Evolutionary conservation across 2,888 invertebrate genomes (phyloP), one percentile per base, ranked within the genome.

Genomic region (Julus scanicus): DNA sequence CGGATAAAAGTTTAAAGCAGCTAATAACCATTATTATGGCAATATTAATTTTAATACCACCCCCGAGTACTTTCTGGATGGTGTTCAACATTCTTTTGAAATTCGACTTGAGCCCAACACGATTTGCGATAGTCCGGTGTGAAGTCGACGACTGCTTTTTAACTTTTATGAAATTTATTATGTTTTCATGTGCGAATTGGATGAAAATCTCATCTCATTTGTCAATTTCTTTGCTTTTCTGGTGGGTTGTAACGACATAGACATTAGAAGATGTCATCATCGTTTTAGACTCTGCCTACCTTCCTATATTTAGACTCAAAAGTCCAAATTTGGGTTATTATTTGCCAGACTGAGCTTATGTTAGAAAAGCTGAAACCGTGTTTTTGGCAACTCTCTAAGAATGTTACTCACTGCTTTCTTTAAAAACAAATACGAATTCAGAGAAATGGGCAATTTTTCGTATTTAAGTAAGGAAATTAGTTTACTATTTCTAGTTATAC

Each of bases 321-420:
- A 80, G 80, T 80, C 80, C 80, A 80, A 80, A 80, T 80, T 80
- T 80, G 80, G 80, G 80, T 80, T 80, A 80, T 80, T 80, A 80
- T 80, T 80, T 80, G 80, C 80, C 80, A 80, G 80, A 80, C 80
- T 80, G 80, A 80, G 80, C 80, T 80, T 80, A 80, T 80, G 80
- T 39, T 80, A 80, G 80, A 80, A 80, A 80, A 80, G 80, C 80
- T 80, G 80, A 80, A 80, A 80, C 80, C 15, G 80, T 80, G 80
- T 29, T 80, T 71, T 80, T 80, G 80, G 80, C 80, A 80, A 37
- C 80, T 37, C 80, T 80, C 37, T 0, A 80, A 80, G 80, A 80
- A 80, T 80, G 80, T 80, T 39, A 80, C 80, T 80, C 80, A 80
- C 80, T 80, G 5, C 80, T 13, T 13, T 29, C 29, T 29, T 39